phyloP scores from a whole-genome alignment of 2,797 vertebrate genomes.

The Nannoperca obscura region DNA sequence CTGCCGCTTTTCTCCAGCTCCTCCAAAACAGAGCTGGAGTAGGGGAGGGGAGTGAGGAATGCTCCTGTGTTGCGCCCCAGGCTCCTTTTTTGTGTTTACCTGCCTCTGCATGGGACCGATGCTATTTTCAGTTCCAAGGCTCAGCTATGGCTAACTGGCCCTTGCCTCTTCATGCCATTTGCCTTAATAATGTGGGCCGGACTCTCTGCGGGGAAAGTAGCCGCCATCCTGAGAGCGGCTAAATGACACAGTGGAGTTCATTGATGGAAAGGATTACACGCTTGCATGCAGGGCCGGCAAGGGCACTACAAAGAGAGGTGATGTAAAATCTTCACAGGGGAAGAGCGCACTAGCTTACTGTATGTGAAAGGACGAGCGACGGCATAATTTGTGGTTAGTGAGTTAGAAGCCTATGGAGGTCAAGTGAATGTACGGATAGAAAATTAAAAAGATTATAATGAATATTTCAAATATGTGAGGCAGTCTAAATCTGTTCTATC shows the following conservation, averaged over 20 bases:
- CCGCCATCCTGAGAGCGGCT: constrained; percentile 79
- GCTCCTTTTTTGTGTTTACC: constrained; percentile 79
- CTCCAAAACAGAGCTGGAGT: constrained; percentile 55
- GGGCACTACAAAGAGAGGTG: constrained; percentile 70
- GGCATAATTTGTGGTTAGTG: constrained; percentile 50
- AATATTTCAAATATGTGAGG: not conserved
- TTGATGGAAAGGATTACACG: constrained; percentile 85
- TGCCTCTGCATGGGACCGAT: constrained; percentile 77
- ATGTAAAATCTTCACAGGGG: constrained; percentile 59
- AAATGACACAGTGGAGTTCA: constrained; percentile 84
- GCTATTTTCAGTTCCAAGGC: constrained; percentile 83
- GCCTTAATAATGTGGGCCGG: constrained; percentile 81
- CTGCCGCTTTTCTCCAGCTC: constrained; percentile 34
- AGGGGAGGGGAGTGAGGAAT: constrained; percentile 25
- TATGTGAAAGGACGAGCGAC: constrained; percentile 48
- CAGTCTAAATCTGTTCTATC: constrained; percentile 11
- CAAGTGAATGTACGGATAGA: not conserved
- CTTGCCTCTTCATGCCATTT: constrained; percentile 79
- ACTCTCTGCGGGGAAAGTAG: constrained; percentile 77
- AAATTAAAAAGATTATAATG: not conserved
- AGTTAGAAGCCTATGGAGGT: constrained; percentile 34
- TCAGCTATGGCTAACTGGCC: constrained; percentile 77
- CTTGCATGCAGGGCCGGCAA: constrained; percentile 71
- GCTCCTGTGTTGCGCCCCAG: constrained; percentile 59
- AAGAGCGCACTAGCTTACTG: constrained; percentile 49